These are phyloP conservation scores for Platyura marginata DNA, from an alignment of 1,140 invertebrate species.

Conservation along the genomic window DNA sequence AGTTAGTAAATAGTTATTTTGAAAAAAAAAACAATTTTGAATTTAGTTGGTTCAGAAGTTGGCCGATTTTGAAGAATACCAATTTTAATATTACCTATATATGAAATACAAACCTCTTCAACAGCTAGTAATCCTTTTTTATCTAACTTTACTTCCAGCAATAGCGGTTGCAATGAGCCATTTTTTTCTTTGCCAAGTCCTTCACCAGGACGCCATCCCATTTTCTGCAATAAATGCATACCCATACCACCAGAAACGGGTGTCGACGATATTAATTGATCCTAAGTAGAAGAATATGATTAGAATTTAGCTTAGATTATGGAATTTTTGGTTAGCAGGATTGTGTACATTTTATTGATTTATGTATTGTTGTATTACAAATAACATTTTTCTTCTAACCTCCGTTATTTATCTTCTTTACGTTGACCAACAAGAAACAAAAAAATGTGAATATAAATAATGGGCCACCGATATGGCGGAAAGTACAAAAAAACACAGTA, in stretches of 20 bases:
- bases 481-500: neutral
- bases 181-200: conserved; percentile 90
- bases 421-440: too few species aligned
- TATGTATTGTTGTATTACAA: too few species aligned
- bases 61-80: neutral
- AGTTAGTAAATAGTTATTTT: too few species aligned
- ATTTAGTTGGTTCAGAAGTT: conserved; percentile 16
- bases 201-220: conserved; percentile 94
- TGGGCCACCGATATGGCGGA: too few species aligned
- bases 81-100: neutral
- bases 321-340: too few species aligned
- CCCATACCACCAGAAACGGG: conserved; percentile 86
- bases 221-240: conserved; percentile 89
- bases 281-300: conserved; percentile 29
- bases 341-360: too few species aligned
- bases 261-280: conserved; percentile 66
- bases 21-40: too few species aligned
- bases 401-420: too few species aligned
- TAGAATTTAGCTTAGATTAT: neutral
- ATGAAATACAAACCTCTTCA: conserved; percentile 31
- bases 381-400: too few species aligned
- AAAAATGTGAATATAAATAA: too few species aligned
- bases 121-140: conserved; percentile 66
- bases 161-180: conserved; percentile 69
- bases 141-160: conserved; percentile 85